Evolutionary conservation across 2,113 vertebrate species (phyloP).

Genomic region (Ascaphus truei): DNA sequence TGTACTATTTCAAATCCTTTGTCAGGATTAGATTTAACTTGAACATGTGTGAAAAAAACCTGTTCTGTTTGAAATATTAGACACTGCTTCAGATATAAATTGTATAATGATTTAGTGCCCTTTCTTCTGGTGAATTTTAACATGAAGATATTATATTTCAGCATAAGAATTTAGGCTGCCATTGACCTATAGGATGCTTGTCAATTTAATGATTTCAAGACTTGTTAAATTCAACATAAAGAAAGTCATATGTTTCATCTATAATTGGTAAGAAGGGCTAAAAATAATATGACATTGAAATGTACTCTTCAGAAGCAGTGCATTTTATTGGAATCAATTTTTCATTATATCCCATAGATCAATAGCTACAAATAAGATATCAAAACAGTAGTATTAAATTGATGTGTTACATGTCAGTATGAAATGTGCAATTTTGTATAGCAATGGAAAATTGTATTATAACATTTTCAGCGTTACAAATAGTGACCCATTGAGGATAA

Average conservation of each 20-base stretch:
- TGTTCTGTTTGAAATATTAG: too few species aligned
- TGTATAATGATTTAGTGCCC: too few species aligned
- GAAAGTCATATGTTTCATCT: too few species aligned
- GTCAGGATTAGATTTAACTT: too few species aligned
- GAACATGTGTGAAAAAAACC: too few species aligned
- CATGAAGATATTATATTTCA: too few species aligned
- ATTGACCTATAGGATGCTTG: slow-evolving; percentile 60
- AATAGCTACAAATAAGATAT: slow-evolving; percentile 78
- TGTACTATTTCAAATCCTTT: too few species aligned
- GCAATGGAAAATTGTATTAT: slow-evolving; percentile 74
- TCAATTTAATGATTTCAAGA: slow-evolving; percentile 60
- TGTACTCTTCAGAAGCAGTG: slow-evolving; percentile 69
- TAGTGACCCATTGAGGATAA: slow-evolving; percentile 61
- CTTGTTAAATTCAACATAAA: slow-evolving; percentile 64
- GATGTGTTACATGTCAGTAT: slow-evolving; percentile 64
- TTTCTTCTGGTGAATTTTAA: too few species aligned
- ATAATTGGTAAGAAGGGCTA: slow-evolving; percentile 71
- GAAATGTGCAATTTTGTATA: too few species aligned
- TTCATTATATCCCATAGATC: slow-evolving; percentile 72
- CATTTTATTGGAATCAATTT: slow-evolving; percentile 69
- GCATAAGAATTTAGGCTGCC: slow-evolving; percentile 43
- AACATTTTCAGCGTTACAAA: slow-evolving; percentile 62
- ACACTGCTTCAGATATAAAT: too few species aligned
- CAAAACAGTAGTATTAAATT: slow-evolving; percentile 75
- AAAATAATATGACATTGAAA: slow-evolving; percentile 78